phyloP scores from a whole-genome alignment of 2,113 vertebrate species.

The Pedionomus torquatus region DNA sequence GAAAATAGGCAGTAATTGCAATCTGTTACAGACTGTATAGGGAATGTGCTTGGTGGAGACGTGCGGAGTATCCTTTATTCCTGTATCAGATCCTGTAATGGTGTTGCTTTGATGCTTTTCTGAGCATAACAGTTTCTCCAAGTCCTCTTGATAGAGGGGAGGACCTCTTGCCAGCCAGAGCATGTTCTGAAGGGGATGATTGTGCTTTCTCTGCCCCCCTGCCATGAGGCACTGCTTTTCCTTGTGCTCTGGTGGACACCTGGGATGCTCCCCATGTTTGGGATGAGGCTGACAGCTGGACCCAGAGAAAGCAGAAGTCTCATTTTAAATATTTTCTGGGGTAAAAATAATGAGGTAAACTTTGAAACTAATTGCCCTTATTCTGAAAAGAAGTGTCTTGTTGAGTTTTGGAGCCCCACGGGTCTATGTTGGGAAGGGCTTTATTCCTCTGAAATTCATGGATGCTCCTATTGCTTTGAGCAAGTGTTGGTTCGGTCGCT shows the following conservation, averaged over 20 bases:
- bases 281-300: neutral
- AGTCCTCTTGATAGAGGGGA: neutral
- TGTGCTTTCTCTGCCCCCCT: neutral
- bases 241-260: neutral
- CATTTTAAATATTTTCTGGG: neutral
- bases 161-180: neutral
- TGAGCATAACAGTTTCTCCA: neutral
- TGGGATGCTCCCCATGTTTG: neutral
- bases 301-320: neutral
- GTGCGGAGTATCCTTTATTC: neutral
- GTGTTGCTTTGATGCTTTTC: neutral
- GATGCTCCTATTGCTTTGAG: neutral
- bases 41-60: neutral
- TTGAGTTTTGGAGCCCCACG: neutral
- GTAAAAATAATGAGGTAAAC: neutral
- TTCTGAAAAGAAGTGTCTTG: neutral
- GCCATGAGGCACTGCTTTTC: neutral
- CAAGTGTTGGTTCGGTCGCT: neutral
- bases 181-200: neutral
- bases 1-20: neutral
- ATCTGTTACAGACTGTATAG: accelerated
- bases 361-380: neutral
- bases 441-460: neutral
- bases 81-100: neutral
- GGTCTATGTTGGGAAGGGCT: neutral